phyloP scores from a whole-genome alignment of 37 sponge, comb jelly and placozoan genomes.

The Mnemiopsis leidyi region DNA sequence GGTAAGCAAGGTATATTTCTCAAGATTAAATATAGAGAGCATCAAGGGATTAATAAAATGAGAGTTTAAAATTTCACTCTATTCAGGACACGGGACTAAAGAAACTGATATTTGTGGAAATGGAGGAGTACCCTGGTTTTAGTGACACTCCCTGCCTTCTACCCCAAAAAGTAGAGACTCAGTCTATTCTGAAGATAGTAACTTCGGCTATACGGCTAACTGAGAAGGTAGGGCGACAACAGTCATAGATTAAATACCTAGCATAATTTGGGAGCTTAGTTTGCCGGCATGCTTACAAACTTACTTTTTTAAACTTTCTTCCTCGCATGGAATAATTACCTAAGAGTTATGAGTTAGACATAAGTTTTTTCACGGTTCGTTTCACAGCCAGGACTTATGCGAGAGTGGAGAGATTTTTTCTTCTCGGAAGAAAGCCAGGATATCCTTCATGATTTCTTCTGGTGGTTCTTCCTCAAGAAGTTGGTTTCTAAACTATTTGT shows the following conservation, averaged over 20 bases:
- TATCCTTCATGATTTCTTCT: conserved; percentile 59
- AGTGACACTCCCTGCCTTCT: background rate
- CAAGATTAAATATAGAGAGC: no score
- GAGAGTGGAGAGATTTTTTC: conserved; percentile 40
- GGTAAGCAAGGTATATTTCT: no score
- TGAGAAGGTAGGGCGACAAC: conserved; percentile 45
- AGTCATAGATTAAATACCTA: no score
- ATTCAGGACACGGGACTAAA: conserved; percentile 51
- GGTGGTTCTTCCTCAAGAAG: conserved; percentile 63
- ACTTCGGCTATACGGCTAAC: conserved; percentile 2
- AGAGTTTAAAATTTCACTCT: no score
- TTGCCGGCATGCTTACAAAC: no score
- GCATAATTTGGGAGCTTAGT: no score
- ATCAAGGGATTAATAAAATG: no score
- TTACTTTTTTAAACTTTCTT: no score
- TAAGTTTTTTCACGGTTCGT: background rate
- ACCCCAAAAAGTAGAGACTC: conserved; percentile 62
- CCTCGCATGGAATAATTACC: no score
- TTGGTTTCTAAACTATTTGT: no score
- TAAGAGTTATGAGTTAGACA: no score
- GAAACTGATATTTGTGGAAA: conserved; percentile 59
- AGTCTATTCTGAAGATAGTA: conserved; percentile 1
- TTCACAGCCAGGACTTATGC: conserved; percentile 34
- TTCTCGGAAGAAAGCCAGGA: conserved; percentile 36
- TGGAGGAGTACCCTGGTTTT: conserved; percentile 58